Conservation (phyloP, 2,797 vertebrate species). For the Agapornis canus region DNA sequence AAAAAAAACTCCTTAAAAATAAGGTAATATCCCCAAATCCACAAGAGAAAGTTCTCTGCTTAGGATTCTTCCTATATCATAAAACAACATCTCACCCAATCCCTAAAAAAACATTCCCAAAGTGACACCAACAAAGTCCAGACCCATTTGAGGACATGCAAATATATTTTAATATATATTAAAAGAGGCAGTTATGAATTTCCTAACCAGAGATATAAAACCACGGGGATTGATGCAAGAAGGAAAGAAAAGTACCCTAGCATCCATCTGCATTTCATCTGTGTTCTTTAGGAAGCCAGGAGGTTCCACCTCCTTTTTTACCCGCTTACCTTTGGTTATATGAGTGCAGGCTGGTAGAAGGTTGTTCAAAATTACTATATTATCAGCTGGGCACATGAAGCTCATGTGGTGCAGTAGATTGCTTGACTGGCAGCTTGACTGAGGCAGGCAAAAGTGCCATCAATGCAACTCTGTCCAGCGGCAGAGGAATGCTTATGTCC, state of each 20-base stretch:
- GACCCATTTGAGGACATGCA: background rate
- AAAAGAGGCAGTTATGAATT: background rate
- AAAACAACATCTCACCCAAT: background rate
- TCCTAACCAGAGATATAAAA: background rate
- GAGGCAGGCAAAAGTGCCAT: background rate
- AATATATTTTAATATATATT: background rate
- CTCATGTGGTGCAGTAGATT: background rate
- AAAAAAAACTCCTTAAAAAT: background rate
- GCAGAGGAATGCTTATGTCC: background rate
- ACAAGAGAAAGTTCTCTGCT: background rate
- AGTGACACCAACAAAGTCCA: rapidly evolving
- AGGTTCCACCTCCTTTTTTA: background rate
- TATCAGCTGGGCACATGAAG: too few species aligned
- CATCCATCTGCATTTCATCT: background rate
- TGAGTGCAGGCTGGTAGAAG: rapidly evolving
- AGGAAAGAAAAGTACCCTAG: background rate
- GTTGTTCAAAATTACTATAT: background rate
- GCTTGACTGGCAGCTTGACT: background rate
- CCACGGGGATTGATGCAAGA: background rate
- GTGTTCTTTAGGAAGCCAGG: background rate
- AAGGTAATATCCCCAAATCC: background rate
- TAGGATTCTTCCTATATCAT: background rate
- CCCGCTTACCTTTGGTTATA: background rate
- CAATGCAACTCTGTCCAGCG: rapidly evolving
- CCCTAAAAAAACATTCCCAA: background rate